Conservation (phyloP, 2,113 vertebrate genomes). For the Pygoscelis adeliae region DNA sequence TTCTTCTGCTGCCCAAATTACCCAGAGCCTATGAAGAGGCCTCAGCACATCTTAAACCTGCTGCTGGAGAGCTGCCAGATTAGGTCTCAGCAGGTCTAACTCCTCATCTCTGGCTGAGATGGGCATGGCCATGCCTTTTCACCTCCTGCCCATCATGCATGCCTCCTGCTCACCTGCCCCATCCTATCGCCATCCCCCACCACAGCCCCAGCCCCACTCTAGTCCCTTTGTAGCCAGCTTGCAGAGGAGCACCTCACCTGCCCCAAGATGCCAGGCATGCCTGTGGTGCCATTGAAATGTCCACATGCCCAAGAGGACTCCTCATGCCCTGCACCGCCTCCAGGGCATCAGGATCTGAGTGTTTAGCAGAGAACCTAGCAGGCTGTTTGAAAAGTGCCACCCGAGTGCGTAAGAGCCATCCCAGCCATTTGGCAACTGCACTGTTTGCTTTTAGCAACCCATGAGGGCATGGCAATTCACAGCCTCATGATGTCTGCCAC, state of each 20-base stretch:
- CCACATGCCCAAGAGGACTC: neutral
- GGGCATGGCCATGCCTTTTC: neutral
- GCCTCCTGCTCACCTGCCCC: too few species aligned
- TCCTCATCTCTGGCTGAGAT: neutral
- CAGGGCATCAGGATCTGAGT: neutral
- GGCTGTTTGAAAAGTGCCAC: neutral
- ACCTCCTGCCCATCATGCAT: neutral
- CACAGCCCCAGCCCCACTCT: neutral
- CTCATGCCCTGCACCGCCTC: neutral
- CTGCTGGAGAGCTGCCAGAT: neutral
- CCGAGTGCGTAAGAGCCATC: rapidly evolving
- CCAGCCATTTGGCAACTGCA: neutral
- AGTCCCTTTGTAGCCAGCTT: neutral
- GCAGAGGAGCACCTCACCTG: neutral
- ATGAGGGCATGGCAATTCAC: neutral
- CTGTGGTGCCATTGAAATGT: neutral
- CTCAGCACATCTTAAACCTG: neutral
- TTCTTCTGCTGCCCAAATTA: neutral
- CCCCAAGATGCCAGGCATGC: neutral
- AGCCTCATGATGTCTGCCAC: neutral
- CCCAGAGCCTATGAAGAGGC: neutral
- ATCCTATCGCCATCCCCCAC: neutral
- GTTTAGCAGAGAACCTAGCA: neutral
- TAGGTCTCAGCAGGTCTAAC: neutral
- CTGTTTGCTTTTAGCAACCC: neutral